phyloP scores from a whole-genome alignment of 64 coral and sea anemone genomes.

The Pachyseris speciosa region DNA sequence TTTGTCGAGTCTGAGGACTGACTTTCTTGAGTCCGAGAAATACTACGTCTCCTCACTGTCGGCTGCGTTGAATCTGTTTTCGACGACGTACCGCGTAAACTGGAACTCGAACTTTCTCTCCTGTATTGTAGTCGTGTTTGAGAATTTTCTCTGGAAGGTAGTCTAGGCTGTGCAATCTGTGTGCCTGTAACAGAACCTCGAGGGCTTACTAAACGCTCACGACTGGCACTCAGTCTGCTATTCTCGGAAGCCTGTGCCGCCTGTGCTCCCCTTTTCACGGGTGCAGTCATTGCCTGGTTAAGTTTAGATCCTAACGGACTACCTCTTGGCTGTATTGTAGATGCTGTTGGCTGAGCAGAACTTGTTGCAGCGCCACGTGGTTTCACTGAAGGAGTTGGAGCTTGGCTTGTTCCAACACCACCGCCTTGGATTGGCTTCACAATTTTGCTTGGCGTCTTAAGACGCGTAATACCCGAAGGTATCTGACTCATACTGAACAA shows the following conservation, averaged over 20 bases:
- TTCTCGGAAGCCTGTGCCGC: background rate
- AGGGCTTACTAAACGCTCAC: slow-evolving; percentile 34
- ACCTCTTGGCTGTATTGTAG: slow-evolving; percentile 43
- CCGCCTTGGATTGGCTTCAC: slow-evolving; percentile 91
- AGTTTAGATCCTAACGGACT: slow-evolving; percentile 44
- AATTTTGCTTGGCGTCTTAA: slow-evolving; percentile 85
- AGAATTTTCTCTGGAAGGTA: slow-evolving; percentile 74
- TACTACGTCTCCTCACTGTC: slow-evolving; percentile 56
- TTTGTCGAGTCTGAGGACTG: slow-evolving; percentile 21
- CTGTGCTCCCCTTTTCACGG: background rate
- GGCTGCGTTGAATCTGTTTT: slow-evolving; percentile 64
- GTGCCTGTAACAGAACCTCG: slow-evolving; percentile 37
- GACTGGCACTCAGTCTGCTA: background rate
- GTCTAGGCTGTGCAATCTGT: slow-evolving; percentile 46
- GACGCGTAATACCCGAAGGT: slow-evolving; percentile 65
- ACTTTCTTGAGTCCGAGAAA: slow-evolving; percentile 32
- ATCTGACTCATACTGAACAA: slow-evolving; percentile 87
- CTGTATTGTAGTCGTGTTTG: slow-evolving; percentile 69
- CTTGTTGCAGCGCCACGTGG: slow-evolving; percentile 22
- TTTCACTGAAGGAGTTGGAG: slow-evolving; percentile 55
- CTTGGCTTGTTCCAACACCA: slow-evolving; percentile 9
- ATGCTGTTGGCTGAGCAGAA: slow-evolving; percentile 38
- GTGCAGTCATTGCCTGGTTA: slow-evolving; percentile 12
- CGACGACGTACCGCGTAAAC: slow-evolving; percentile 76
- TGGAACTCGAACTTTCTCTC: slow-evolving; percentile 89